Evolutionary conservation across 2,888 invertebrate species (phyloP).

Genomic region (Lasius fuliginosus): DNA sequence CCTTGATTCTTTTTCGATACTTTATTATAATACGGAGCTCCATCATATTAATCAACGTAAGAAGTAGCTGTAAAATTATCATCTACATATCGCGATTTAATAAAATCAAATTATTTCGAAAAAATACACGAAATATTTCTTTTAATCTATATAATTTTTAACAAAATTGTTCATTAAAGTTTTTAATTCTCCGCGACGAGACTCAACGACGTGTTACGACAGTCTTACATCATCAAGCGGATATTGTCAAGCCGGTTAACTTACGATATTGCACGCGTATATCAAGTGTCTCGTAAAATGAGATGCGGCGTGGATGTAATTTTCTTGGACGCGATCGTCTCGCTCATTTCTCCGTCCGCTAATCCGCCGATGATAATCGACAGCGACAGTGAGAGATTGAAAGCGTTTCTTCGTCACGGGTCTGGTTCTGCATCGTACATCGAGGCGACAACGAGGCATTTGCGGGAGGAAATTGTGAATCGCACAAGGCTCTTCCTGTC

Average conservation of each 20-base stretch:
- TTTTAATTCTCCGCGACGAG: background rate
- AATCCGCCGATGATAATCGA: constrained; percentile 44
- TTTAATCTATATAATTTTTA: background rate
- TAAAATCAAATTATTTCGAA: background rate
- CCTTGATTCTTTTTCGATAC: background rate
- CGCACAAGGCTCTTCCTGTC: constrained; percentile 49
- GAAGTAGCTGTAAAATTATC: background rate
- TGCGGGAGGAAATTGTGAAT: constrained; percentile 50
- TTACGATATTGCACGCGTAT: constrained; percentile 20
- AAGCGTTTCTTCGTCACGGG: constrained; percentile 43
- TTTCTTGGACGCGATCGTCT: constrained; percentile 31
- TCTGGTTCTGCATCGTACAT: constrained; percentile 24
- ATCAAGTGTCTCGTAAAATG: background rate
- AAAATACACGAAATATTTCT: background rate
- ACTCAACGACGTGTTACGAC: background rate
- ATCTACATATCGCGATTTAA: background rate
- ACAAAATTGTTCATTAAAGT: background rate
- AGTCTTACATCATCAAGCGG: background rate
- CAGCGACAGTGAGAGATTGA: constrained; percentile 52
- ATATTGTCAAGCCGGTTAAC: constrained; percentile 15
- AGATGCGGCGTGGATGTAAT: constrained; percentile 22
- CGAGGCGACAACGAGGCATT: constrained; percentile 41
- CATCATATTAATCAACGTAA: background rate
- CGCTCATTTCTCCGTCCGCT: constrained; percentile 25
- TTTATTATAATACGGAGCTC: background rate